Percentiles rank a stretch among this genome's conserved stretches.
phyloP scores from a whole-genome alignment of 92 coral and sea anemone genomes.

The Epizoanthus ramosus region DNA sequence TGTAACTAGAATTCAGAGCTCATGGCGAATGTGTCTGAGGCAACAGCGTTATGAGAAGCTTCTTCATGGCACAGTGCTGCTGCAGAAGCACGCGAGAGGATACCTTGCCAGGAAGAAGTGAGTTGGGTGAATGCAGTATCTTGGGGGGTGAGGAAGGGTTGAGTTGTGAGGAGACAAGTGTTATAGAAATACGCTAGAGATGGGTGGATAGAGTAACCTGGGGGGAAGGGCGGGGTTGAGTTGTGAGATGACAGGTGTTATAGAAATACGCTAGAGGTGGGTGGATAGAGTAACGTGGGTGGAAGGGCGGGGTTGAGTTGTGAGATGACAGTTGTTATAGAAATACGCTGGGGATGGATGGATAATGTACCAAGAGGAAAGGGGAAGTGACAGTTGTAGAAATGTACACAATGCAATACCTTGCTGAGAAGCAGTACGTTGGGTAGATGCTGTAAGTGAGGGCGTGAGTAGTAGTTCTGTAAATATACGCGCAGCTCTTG shows the following conservation, averaged over 20 bases:
- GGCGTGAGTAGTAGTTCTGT: no score
- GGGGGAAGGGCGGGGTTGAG: not conserved
- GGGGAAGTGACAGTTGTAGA: slow-evolving; percentile 56
- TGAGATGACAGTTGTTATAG: no score
- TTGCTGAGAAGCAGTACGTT: slow-evolving; percentile 73
- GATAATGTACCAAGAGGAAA: no score
- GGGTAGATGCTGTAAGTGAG: not conserved
- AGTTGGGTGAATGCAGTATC: not conserved
- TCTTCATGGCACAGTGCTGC: slow-evolving; percentile 56
- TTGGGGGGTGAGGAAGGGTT: not conserved
- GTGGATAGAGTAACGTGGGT: no score
- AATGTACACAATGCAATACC: slow-evolving; percentile 54
- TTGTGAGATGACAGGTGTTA: no score
- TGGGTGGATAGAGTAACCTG: no score
- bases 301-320: not conserved
- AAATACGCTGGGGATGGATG: no score
- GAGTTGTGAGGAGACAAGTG: no score
- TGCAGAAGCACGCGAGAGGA: slow-evolving; percentile 73
- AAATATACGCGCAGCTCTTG: no score
- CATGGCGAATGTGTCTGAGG: slow-evolving; percentile 83
- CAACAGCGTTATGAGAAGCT: slow-evolving; percentile 62
- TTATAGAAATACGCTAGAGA: no score
- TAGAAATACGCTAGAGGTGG: no score
- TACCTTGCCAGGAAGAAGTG: slow-evolving; percentile 76
- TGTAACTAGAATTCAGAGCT: slow-evolving; percentile 83